phyloP scores from a whole-genome alignment of 2,797 vertebrate genomes.

The Chelon auratus region DNA sequence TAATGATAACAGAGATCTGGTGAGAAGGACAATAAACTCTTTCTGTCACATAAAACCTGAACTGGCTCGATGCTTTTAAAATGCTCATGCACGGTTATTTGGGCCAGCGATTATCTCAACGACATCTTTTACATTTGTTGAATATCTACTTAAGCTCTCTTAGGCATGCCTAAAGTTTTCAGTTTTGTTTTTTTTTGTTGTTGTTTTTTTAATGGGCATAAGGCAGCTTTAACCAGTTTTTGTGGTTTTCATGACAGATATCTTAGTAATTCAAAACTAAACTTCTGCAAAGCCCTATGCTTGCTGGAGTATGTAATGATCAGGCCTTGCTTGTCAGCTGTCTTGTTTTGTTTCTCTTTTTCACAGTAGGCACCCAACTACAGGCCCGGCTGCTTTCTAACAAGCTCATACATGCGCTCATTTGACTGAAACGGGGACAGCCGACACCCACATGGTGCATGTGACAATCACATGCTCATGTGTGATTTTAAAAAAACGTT shows the following conservation, averaged over 20 bases:
- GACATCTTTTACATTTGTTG: constrained; percentile 9
- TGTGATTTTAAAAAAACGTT: constrained; percentile 9
- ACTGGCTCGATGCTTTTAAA: constrained; percentile 24
- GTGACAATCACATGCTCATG: neutral
- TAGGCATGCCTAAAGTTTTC: neutral
- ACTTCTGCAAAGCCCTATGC: neutral
- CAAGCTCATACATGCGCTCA: constrained; percentile 3
- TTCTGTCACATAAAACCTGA: constrained; percentile 16
- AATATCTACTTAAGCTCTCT: constrained; percentile 18
- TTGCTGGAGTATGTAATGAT: neutral
- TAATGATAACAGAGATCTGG: constrained; percentile 18
- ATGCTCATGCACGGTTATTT: constrained; percentile 7
- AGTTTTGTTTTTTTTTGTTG: neutral
- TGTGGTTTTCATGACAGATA: neutral
- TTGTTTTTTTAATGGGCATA: neutral
- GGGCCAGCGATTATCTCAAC: neutral
- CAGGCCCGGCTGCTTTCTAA: constrained; percentile 12
- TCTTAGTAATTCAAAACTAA: neutral
- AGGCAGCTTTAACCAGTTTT: neutral
- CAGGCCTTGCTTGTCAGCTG: neutral
- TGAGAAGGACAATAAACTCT: neutral
- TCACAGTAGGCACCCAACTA: neutral
- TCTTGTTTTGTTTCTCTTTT: neutral
- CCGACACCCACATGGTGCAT: neutral
- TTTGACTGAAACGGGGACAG: constrained; percentile 29